These are phyloP conservation scores for Drosophila suzukii DNA, from an alignment of 1,140 invertebrate species.

Conservation along the genomic window DNA sequence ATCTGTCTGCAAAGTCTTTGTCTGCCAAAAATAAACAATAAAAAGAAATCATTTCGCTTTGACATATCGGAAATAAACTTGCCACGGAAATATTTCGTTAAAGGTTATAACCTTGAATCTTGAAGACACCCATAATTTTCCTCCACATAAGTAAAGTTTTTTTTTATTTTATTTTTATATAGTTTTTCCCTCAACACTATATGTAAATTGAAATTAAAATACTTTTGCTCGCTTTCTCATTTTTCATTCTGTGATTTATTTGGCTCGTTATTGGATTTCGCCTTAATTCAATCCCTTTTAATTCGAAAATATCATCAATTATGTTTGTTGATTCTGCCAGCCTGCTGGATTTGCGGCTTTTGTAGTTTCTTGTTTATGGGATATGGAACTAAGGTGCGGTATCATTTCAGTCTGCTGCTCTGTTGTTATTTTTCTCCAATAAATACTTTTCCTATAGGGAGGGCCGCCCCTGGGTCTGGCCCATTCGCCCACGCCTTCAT, in stretches of 20 bases:
- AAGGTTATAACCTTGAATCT: slow-evolving; percentile 16
- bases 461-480: slow-evolving; percentile 52
- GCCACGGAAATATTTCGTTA: slow-evolving; percentile 11
- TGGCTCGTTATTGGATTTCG: slow-evolving; percentile 41
- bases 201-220: slow-evolving; percentile 25
- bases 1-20: slow-evolving; percentile 26
- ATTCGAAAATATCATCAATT: slow-evolving; percentile 65
- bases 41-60: slow-evolving; percentile 10
- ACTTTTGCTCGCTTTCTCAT: slow-evolving; percentile 15
- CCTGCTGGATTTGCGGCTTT: slow-evolving; percentile 26
- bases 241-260: slow-evolving; percentile 40
- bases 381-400: slow-evolving; percentile 41
- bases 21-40: slow-evolving; percentile 11
- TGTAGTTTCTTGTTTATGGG: slow-evolving; percentile 41
- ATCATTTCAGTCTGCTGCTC: slow-evolving; percentile 12
- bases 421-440: slow-evolving; percentile 11
- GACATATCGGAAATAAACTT: slow-evolving; percentile 9
- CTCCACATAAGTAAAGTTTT: slow-evolving; percentile 3
- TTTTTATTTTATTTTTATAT: neutral
- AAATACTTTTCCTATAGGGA: slow-evolving; percentile 32
- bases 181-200: slow-evolving; percentile 7
- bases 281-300: slow-evolving; percentile 36
- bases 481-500: slow-evolving; percentile 52
- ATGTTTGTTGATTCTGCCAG: slow-evolving; percentile 42
- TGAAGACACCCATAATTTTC: slow-evolving; percentile 10